Percentiles rank a stretch among this genome's conserved stretches.
These are phyloP conservation scores for Parnassius mnemosyne DNA, from an alignment of 2,888 invertebrate genomes.

Conservation along the genomic window DNA sequence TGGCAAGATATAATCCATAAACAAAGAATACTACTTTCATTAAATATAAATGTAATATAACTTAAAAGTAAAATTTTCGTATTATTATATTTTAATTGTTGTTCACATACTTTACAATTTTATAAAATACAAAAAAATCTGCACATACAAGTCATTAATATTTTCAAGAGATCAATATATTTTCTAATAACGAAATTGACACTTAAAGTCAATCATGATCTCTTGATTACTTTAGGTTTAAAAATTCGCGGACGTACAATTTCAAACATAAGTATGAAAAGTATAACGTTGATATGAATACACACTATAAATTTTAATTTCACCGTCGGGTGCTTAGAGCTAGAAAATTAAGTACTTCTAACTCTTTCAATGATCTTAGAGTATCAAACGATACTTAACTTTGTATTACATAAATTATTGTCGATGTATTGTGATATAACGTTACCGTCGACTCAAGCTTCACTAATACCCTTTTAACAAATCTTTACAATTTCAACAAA, in stretches of 20 bases:
- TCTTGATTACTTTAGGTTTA: too few relatives aligned
- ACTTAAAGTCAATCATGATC: too few relatives aligned
- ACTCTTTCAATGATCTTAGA: neutral
- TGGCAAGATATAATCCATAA: constrained; percentile 16
- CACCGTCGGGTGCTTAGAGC: neutral
- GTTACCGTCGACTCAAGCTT: neutral
- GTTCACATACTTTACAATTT: too few relatives aligned
- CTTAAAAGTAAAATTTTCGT: neutral
- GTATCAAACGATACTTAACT: neutral
- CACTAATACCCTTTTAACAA: neutral
- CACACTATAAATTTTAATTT: too few relatives aligned
- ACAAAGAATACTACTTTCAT: neutral
- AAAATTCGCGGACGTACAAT: too few relatives aligned
- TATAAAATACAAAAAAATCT: too few relatives aligned
- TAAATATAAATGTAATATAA: neutral
- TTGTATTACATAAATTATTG: neutral
- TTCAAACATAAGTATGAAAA: too few relatives aligned
- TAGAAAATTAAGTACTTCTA: neutral
- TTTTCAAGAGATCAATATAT: too few relatives aligned
- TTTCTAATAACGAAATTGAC: too few relatives aligned
- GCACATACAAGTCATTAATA: too few relatives aligned
- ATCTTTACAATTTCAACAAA: neutral
- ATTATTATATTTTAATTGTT: too few relatives aligned
- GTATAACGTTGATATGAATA: too few relatives aligned
- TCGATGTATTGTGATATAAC: neutral